Percentiles rank a stretch among this genome's conserved stretches.
Evolutionary conservation across 2,797 vertebrate genomes (phyloP).

Genomic region (Anomalospiza imberbis): DNA sequence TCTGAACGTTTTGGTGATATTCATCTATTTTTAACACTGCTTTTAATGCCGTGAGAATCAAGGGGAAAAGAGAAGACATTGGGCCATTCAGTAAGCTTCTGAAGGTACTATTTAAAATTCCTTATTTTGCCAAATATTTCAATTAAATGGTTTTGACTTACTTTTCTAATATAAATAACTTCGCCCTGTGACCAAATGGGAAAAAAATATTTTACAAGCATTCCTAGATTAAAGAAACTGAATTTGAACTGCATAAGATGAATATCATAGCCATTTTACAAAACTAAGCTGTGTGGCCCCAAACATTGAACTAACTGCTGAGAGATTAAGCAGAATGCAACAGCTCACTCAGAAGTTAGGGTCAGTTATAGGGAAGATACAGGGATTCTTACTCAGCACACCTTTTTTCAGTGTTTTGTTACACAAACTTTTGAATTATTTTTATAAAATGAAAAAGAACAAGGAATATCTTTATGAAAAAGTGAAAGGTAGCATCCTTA

Average conservation of each 20-base stretch:
- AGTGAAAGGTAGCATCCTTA: not conserved
- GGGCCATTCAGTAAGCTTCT: not conserved
- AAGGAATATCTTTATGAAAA: not conserved
- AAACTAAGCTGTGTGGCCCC: not conserved
- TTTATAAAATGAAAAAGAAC: not conserved
- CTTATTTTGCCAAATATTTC: not conserved
- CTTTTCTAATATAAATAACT: not conserved
- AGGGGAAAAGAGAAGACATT: not conserved
- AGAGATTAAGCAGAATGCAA: not conserved
- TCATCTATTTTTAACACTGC: not conserved
- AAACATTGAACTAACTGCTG: not conserved
- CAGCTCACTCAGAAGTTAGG: not conserved
- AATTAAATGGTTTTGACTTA: not conserved
- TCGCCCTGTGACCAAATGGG: not conserved
- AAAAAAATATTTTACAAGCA: not conserved
- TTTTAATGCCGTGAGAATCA: not conserved
- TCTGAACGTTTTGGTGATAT: not conserved
- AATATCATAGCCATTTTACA: not conserved
- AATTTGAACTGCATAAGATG: not conserved
- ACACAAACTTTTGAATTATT: not conserved
- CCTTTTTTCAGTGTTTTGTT: not conserved
- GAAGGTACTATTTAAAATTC: not conserved
- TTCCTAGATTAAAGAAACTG: not conserved
- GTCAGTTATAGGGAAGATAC: not conserved
- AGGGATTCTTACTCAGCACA: not conserved